Evolutionary conservation across 2,888 invertebrate genomes (phyloP), one percentile per base, ranked within the genome.

Genomic region (Pristionchus entomophagus): DNA sequence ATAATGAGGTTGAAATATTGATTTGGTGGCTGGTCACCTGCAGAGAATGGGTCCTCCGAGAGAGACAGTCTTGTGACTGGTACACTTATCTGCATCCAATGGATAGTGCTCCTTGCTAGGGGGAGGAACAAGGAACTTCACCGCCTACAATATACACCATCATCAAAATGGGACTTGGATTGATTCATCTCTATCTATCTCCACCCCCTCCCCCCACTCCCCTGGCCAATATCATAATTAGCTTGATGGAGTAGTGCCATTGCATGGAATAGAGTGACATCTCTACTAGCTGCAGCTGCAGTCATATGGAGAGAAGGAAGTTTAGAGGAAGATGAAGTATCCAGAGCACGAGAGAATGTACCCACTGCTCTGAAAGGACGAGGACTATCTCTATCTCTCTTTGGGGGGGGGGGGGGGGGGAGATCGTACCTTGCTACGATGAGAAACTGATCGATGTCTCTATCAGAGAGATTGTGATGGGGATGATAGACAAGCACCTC

Each of bases 221-320:
- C 97, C 93, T 96, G 95, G 91, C 97, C 96, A 94, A 98, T 95
- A 94, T 97, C 97, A 95, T 99, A 99, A 87, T 95, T 95, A 93
- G 97, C 97, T 94, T 96, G 96, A 95, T 97, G 98, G 91, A 97
- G 95, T 86, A 97, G 97, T 95, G 98, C 97, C 98, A 99, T 98
- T 86, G 99, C 99, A 95, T 99, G 98, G 95, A 99, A 97, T 96
- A 98, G 95, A 89, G 99, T 99, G 92, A 99, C 97, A 95, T 99
- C 99, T 92, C 99, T 96, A 93, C 97, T 97, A 89, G 99, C 99
- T 88, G 99, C 98, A 86, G 99, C 99, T 88, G 99, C 99, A 93
- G 98, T 98, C 97, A 99, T 98, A 95, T 99, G 99, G 92, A 99
- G 95, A 93, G 97, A 97, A 88, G 99, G 99, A 94, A 99, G 98